A percentile compares a stretch with the other conserved stretches of the same genome.
phyloP scores from a whole-genome alignment of 2,113 vertebrate species.

The Dicentrarchus labrax region DNA sequence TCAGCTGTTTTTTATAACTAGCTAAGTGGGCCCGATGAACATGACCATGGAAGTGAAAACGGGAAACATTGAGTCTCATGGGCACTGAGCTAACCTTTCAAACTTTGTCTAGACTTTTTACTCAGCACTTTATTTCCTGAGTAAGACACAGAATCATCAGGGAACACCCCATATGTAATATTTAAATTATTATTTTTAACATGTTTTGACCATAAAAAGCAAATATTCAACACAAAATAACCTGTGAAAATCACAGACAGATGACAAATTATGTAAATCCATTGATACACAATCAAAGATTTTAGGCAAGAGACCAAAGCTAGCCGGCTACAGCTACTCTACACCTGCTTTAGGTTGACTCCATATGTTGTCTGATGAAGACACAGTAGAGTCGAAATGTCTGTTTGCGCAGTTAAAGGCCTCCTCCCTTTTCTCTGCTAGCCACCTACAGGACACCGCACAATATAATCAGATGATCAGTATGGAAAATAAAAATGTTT shows the following conservation, averaged over 20 bases:
- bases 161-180: not conserved
- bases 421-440: no score
- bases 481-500: not conserved
- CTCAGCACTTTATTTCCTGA: not conserved
- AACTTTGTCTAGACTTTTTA: not conserved
- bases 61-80: not conserved
- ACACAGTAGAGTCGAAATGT: no score
- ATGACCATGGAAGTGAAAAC: not conserved
- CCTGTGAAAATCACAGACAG: not conserved
- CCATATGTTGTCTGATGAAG: no score
- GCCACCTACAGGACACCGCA: not conserved
- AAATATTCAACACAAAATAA: not conserved
- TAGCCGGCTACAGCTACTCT: no score
- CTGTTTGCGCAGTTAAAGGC: no score
- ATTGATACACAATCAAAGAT: not conserved
- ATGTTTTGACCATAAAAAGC: not conserved
- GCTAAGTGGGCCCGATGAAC: not conserved
- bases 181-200: not conserved
- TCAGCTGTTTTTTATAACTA: not conserved
- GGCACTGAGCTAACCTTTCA: not conserved
- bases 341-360: no score
- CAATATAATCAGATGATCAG: not conserved
- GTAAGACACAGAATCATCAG: not conserved
- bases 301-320: not conserved
- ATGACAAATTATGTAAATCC: not conserved